Evolutionary conservation across 2,888 invertebrate species (phyloP).

Genomic region (Caradrina kadenii): DNA sequence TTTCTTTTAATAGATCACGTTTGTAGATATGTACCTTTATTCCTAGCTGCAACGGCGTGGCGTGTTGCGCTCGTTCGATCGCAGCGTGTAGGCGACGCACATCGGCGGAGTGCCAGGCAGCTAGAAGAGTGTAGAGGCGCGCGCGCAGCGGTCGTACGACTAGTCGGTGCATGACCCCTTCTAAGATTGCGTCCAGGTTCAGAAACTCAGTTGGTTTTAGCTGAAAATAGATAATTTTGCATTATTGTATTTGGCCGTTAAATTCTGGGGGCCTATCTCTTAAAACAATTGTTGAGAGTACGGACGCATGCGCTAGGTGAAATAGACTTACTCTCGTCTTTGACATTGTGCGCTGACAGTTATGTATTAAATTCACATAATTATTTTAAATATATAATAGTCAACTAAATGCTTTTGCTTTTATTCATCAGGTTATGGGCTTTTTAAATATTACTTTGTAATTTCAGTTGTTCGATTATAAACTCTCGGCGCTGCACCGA

Average conservation of each 20-base stretch:
- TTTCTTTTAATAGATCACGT: not conserved
- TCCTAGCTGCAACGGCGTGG: slow-evolving; percentile 92
- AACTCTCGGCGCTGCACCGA: too few species aligned
- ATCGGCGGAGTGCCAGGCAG: slow-evolving; percentile 96
- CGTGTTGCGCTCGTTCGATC: slow-evolving; percentile 92
- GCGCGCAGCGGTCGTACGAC: slow-evolving; percentile 96
- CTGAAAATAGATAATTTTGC: slow-evolving; percentile 73
- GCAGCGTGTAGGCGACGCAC: slow-evolving; percentile 93
- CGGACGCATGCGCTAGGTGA: too few species aligned
- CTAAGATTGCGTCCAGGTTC: slow-evolving; percentile 98
- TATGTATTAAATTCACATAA: too few species aligned
- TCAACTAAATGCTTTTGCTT: too few species aligned
- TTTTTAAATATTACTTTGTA: too few species aligned
- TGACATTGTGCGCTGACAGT: too few species aligned
- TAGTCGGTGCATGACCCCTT: slow-evolving; percentile 97
- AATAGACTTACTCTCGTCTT: too few species aligned
- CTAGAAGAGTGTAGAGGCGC: slow-evolving; percentile 95
- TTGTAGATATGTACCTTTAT: slow-evolving; percentile 89
- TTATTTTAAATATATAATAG: too few species aligned
- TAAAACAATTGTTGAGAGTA: too few species aligned
- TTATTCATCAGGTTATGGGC: too few species aligned
- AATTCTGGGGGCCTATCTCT: too few species aligned
- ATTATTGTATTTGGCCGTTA: not conserved
- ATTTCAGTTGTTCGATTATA: too few species aligned
- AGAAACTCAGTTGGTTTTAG: slow-evolving; percentile 97